These are phyloP conservation scores for Vireo griseus DNA, from an alignment of 2,797 vertebrate species.

Conservation along the genomic window DNA sequence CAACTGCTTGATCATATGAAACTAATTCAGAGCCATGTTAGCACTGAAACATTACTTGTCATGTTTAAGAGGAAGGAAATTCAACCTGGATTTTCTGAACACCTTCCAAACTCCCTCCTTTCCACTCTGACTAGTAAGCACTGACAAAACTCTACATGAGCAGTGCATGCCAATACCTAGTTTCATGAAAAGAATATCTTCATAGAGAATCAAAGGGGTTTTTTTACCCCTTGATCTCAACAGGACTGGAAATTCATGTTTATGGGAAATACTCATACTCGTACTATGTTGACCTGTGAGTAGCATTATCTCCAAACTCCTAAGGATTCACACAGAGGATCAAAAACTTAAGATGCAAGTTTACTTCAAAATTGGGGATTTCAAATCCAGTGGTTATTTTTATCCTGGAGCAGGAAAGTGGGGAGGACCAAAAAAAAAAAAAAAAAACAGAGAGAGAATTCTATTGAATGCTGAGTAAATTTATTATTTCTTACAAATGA, in stretches of 20 bases:
- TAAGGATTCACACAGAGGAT: not conserved
- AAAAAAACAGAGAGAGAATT: not conserved
- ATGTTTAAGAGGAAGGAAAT: not conserved
- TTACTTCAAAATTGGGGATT: not conserved
- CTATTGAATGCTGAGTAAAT: not conserved
- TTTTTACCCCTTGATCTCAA: not conserved
- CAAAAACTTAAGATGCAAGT: not conserved
- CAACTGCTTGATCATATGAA: not conserved
- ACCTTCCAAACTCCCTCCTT: not conserved
- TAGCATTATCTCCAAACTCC: not conserved
- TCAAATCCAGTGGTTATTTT: not conserved
- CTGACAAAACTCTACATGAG: not conserved
- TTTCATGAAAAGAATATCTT: not conserved
- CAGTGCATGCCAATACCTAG: not conserved
- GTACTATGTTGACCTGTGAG: not conserved
- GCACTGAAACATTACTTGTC: not conserved
- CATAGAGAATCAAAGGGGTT: fast-evolving
- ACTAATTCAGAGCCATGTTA: not conserved
- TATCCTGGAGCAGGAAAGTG: not conserved
- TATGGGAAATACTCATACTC: not conserved
- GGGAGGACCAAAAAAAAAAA: too few species aligned
- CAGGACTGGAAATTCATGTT: not conserved
- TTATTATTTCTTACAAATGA: not conserved
- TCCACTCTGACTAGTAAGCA: not conserved
- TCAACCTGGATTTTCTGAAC: not conserved